Base-by-base conservation (phyloP, 1,140 invertebrate genomes). In the Coptotermes formosanus region DNA sequence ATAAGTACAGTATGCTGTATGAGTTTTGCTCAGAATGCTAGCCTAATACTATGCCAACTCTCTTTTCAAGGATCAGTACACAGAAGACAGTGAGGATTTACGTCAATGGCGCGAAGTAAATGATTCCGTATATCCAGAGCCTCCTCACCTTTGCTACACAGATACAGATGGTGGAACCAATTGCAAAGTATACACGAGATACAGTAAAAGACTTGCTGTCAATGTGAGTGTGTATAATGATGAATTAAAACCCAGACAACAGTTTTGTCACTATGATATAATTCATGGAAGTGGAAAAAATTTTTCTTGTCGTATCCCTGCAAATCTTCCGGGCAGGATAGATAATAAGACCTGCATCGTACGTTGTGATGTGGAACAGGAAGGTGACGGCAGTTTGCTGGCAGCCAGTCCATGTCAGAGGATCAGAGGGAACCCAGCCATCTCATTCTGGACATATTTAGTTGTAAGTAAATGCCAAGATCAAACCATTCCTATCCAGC, bases 401-500 rank as follows among this genome's bases (percentile, higher is more conserved):
- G 91, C 92, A 19, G 93, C 94, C 86, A 94, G 93, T 38, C 93
- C 94, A 88, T 96, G 95, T 88, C 90, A 93, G 12, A 91, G 92
- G 86, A 91, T 93, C 32, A 91, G 91, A 44, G 94, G 94, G 19
- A 93, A 95, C 88, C 92, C 94, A 2, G 89, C 92, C 4, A 89
- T 93, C 52, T 95, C 94, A 0, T 94, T 96, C 88, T 95, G 94
- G 93, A 91, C 92, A 32, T 97, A 97, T 88, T 91, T 96, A 30
- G 89, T 93, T 14, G 83, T 91, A 64, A 87, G 85, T 87, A 25
- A 14, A 48, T 48, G 45, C 14, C 45, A 48, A 48, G 14, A 48
- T 48, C 11, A 55, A 55, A 55, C 12, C 14, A 55, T 55, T 55
- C 14, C 19, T 16, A 4, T 19, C 21, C 16, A 21, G 19, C 14